phyloP scores from a whole-genome alignment of 2,113 vertebrate genomes.

The Poeciliopsis turrubarensis region DNA sequence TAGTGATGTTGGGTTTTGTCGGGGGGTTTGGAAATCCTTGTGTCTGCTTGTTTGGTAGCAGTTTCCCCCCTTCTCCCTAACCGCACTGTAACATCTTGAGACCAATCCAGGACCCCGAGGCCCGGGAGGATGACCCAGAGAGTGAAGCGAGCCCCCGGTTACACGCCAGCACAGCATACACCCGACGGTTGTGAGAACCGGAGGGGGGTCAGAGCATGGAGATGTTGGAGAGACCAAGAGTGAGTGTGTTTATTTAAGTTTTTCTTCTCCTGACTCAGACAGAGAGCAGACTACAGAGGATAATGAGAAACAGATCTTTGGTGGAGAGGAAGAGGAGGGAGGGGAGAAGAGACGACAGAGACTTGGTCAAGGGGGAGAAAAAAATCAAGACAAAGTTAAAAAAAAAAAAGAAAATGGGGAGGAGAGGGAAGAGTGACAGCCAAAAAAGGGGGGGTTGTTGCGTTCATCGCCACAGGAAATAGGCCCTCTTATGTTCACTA shows the following conservation, averaged over 20 bases:
- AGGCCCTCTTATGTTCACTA: conserved; percentile 53
- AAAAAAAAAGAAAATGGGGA: conserved; percentile 24
- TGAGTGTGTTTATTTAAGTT: conserved; percentile 81
- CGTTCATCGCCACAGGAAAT: conserved; percentile 71
- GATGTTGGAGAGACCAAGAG: conserved; percentile 27
- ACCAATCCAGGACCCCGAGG: conserved; percentile 39
- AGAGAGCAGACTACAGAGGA: conserved; percentile 81
- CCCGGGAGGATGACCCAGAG: conserved; percentile 58
- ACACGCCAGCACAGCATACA: conserved; percentile 41
- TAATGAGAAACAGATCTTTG: conserved; percentile 85
- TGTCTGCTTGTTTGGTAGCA: conserved; percentile 21
- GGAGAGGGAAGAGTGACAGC: conserved; percentile 61
- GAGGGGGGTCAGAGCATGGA: conserved; percentile 23
- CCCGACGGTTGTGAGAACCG: conserved; percentile 69
- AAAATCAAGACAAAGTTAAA: neutral
- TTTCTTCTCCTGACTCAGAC: conserved; percentile 82
- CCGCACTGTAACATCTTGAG: conserved; percentile 47
- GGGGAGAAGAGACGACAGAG: conserved; percentile 45
- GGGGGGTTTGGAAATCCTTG: conserved; percentile 7
- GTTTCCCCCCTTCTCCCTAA: conserved; percentile 26
- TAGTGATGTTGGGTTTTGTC: neutral
- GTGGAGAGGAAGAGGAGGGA: conserved; percentile 47
- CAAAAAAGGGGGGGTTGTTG: conserved; percentile 48
- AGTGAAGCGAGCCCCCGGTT: conserved; percentile 46
- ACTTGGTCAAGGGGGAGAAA: conserved; percentile 20